Percentiles rank a stretch among this genome's conserved stretches.
phyloP scores from a whole-genome alignment of 1,140 invertebrate species.

The Drosophila ohnishii region DNA sequence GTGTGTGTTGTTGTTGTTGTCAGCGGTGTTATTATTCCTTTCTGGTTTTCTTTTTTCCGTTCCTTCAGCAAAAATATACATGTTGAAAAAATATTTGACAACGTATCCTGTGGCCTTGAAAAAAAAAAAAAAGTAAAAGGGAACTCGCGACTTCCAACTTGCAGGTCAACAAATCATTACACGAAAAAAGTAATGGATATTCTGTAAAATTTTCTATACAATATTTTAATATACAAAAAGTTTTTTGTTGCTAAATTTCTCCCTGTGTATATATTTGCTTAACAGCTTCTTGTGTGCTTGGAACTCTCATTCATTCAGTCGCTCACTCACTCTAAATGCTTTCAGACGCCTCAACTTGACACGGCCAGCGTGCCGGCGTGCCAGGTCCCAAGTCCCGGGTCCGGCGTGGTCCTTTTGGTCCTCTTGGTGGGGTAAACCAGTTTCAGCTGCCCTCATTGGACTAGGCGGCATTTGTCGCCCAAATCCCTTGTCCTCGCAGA shows the following conservation, averaged over 20 bases:
- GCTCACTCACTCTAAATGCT: constrained; percentile 65
- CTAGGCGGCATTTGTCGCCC: constrained; percentile 50
- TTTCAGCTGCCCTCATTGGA: constrained; percentile 27
- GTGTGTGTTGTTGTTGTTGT: constrained; percentile 43
- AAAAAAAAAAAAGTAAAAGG: neutral
- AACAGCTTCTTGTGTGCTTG: constrained; percentile 65
- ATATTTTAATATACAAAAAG: neutral
- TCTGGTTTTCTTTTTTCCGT: constrained; percentile 21
- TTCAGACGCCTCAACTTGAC: constrained; percentile 56
- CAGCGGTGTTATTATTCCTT: constrained; percentile 45
- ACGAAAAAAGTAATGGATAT: no score
- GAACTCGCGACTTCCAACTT: no score
- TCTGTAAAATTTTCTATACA: no score
- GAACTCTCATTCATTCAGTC: constrained; percentile 60
- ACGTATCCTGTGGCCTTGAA: neutral
- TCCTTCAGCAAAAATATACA: constrained; percentile 1
- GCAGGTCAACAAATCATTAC: no score
- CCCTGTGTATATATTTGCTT: constrained; percentile 55
- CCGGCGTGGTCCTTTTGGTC: neutral
- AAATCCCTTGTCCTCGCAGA: constrained; percentile 60
- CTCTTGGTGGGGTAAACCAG: constrained; percentile 6
- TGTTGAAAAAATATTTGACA: neutral
- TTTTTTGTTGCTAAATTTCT: constrained; percentile 11
- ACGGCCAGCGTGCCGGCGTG: constrained; percentile 26
- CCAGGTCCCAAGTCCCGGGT: constrained; percentile 5